Percentiles rank a stretch among this genome's conserved stretches.
Evolutionary conservation across 2,888 invertebrate genomes (phyloP).

Genomic region (Agonopterix heracliana): DNA sequence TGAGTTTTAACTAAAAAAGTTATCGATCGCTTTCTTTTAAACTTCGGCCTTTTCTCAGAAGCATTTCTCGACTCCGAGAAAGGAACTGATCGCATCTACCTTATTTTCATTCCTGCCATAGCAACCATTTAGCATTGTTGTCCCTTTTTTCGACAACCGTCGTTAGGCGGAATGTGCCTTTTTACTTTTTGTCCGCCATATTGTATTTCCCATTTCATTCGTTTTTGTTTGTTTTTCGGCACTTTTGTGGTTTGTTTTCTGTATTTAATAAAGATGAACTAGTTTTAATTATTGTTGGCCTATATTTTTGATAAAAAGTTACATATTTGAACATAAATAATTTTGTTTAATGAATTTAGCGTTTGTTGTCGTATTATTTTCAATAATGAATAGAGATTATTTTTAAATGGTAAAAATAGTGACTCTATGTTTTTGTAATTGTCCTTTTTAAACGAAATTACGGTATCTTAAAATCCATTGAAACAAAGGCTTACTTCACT

Average conservation of each 20-base stretch:
- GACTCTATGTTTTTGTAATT: too few species aligned
- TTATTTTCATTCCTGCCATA: conserved; percentile 50
- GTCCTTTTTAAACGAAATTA: too few species aligned
- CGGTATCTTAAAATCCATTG: too few species aligned
- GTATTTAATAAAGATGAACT: too few species aligned
- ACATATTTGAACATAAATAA: not conserved
- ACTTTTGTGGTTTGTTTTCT: too few species aligned
- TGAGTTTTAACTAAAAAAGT: not conserved
- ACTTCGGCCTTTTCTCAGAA: conserved; percentile 35
- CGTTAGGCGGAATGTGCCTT: conserved; percentile 33
- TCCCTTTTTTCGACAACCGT: conserved; percentile 40
- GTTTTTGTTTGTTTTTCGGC: too few species aligned
- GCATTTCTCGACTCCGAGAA: conserved; percentile 27
- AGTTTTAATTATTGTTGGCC: not conserved
- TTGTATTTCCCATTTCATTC: conserved; percentile 14
- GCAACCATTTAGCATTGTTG: conserved; percentile 44
- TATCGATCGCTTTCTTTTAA: not conserved
- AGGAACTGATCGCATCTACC: conserved; percentile 14
- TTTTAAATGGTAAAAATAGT: too few species aligned
- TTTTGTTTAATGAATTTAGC: not conserved
- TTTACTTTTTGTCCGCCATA: conserved; percentile 24
- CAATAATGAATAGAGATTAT: too few species aligned
- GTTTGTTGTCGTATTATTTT: too few species aligned
- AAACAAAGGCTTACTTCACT: too few species aligned
- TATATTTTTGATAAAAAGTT: too few species aligned